Base-by-base conservation (phyloP, 1,140 invertebrate genomes). In the Maniola jurtina region DNA sequence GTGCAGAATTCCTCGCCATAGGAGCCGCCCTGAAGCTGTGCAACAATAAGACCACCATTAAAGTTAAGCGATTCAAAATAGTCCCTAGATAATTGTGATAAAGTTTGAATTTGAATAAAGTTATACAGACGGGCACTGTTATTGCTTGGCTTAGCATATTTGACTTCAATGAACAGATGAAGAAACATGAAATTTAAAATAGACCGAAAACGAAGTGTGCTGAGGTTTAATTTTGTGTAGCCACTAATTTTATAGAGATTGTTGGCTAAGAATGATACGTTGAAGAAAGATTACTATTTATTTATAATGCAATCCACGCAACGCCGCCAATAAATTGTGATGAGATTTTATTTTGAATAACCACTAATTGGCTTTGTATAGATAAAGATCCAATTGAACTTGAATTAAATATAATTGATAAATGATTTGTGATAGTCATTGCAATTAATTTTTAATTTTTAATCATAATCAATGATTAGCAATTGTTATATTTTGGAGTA, bases 1-100 rank as follows among this genome's bases (percentile, higher is more conserved):
- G 94, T 61, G 94, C 94, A 1, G 94, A 96, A 15, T 96, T 97
- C 78, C 95, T 98, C 74, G 95, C 98, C 73, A 96, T 96, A 13
- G 97, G 97, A 16, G 94, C 96, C 11, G 93, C 98, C n/a, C 92
- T 99, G 64, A 99, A 98, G 92, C 94, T 95, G 66, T 93, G 94
- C 45, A 93, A 93, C 79, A 96, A 95, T 50, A 95, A 94, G 86
- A 94, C 96, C 50, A 91, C 92, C 15, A 92, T 98, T 78, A 96
- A 96, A 88, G 93, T 98, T 56, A 95, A 96, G 35, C 92, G 97
- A 79, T 95, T 96, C 75, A 97, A 97, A 92, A 93, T 85, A 55
- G 61, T 72, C 9, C 61, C 64, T 45, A 67, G 71, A 14, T 72
- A 72, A 70, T 69, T 62, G 42, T 60, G 48, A 68, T 58, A 64